Conservation (phyloP, 1,140 invertebrate genomes). For the Paralvinella palmiformis region DNA sequence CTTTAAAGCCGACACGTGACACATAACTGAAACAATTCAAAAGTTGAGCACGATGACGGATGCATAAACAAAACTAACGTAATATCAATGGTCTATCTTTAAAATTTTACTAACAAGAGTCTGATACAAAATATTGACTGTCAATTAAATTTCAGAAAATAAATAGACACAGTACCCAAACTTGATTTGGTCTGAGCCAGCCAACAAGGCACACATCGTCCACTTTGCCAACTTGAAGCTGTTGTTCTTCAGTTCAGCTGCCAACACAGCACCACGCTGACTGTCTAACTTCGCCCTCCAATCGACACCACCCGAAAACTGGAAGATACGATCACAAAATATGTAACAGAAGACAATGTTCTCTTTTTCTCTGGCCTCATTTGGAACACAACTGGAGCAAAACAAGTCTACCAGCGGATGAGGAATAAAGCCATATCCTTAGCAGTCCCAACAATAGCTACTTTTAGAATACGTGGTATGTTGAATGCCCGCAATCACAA, state of each 20-base stretch:
- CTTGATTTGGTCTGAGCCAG: conserved; percentile 95
- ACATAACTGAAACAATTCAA: conserved; percentile 66
- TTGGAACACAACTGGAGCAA: too few relatives aligned
- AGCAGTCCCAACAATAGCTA: not conserved
- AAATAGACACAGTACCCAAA: conserved; percentile 64
- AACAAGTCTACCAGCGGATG: too few relatives aligned
- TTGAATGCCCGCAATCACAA: too few relatives aligned
- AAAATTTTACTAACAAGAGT: too few relatives aligned
- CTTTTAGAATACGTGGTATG: too few relatives aligned
- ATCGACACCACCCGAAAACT: conserved; percentile 88
- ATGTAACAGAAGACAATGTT: conserved; percentile 6
- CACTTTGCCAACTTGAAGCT: conserved; percentile 98
- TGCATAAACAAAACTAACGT: too few relatives aligned
- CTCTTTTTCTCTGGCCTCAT: too few relatives aligned
- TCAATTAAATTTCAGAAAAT: conserved; percentile 5
- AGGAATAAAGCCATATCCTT: too few relatives aligned
- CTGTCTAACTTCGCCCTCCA: conserved; percentile 97
- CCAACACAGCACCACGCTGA: conserved; percentile 94
- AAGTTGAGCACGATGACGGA: not conserved
- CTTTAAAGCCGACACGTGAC: conserved; percentile 83
- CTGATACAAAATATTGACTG: too few relatives aligned
- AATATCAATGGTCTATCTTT: too few relatives aligned
- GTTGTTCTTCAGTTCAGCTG: conserved; percentile 97
- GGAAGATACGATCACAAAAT: conserved; percentile 28
- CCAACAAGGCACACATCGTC: conserved; percentile 87